Conservation (phyloP, 2,888 invertebrate species). For the Lepidocyrtoides sp. region DNA sequence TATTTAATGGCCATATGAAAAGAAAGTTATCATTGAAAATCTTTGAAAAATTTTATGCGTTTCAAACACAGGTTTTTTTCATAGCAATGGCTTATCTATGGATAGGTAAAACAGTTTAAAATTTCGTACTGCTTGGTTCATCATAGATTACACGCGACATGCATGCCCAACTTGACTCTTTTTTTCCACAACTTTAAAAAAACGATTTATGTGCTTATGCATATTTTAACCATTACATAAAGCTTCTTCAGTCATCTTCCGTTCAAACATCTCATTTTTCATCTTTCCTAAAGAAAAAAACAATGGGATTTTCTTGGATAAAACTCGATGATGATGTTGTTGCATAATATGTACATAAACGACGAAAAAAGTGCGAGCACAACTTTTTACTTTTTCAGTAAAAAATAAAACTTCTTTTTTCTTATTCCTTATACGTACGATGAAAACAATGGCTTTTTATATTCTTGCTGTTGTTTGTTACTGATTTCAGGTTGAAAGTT, state of each 20-base stretch:
- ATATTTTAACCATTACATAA: constrained; percentile 79
- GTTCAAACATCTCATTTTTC: constrained; percentile 73
- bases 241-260: constrained; percentile 64
- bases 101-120: too few species aligned
- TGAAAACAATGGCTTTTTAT: background rate
- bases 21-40: too few species aligned
- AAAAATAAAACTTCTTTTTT: background rate
- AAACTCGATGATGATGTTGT: background rate
- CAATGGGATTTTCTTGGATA: constrained; percentile 62
- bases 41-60: too few species aligned
- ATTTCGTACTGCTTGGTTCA: too few species aligned
- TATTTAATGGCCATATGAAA: too few species aligned
- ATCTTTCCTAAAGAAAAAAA: constrained; percentile 62
- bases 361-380: background rate
- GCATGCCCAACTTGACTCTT: constrained; percentile 16
- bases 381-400: too few species aligned
- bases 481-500: constrained; percentile 24
- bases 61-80: too few species aligned
- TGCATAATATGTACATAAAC: constrained; percentile 12
- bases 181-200: too few species aligned
- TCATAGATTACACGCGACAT: too few species aligned
- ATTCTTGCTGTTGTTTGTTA: background rate
- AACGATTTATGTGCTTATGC: constrained; percentile 79
- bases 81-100: too few species aligned
- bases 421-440: background rate